Base-by-base conservation (phyloP, 2,113 vertebrate genomes). In the Eupsittula cactorum region DNA sequence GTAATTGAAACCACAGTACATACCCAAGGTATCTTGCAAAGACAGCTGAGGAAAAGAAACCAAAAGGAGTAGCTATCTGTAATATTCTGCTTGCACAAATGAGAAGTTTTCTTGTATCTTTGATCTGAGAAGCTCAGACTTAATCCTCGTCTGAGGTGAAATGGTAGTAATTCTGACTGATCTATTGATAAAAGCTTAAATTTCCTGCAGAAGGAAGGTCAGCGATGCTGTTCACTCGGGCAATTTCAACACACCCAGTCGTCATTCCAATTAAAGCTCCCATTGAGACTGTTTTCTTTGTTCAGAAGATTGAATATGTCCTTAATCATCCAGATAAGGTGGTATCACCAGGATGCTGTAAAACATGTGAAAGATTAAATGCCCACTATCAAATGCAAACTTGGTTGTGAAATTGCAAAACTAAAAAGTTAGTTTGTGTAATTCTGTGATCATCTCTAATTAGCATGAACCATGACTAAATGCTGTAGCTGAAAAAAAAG, bases 121-220 rank as follows among this genome's bases (percentile, higher is more conserved):
- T 63, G 52, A 59, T 63, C 59, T 90, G 71, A 63, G 84, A 97
- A 96, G 46, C 92, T 90, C 49, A 59, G 90, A 60, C 91, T 81
- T 95, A 92, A 89, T 93, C 74, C 44, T 71, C 13, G 44, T 81
- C 57, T 59, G 29, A 12, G 31, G 35, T 89, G 81, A 93, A 91
- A 94, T 49, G 13, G 33, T 90, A 95, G 70, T 84, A 91, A 93
- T 88, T 59, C 83, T 96, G 70, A 92, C 42, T 90, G 65, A 76
- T 42, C 75, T 90, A 78, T 50, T 88, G 89, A 81, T 95, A 92
- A 88, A 94, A 75, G 62, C 79, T 97, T 91, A 81, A 60, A 93
- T 96, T 95, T 97, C 81, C 62, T 78, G 49, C 60, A 79, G 59
- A 95, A 62, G 68, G 49, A 97, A 95, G 82, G 93, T 96, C 92